A percentile compares a stretch with the other conserved stretches of the same genome.
Evolutionary conservation across 2,797 vertebrate genomes (phyloP).

Genomic region (Acanthopagrus latus): DNA sequence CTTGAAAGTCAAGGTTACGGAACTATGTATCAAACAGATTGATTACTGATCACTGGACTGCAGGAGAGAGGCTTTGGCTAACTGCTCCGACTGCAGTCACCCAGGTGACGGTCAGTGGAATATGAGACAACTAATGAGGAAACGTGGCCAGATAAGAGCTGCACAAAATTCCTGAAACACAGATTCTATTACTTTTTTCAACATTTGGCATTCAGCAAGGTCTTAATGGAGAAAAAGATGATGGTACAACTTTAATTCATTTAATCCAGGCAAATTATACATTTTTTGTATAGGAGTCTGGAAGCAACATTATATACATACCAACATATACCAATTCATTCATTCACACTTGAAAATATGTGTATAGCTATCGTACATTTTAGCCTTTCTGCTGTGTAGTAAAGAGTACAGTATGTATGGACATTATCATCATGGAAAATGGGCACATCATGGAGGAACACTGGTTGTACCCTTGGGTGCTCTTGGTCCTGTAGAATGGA

Average conservation of each 20-base stretch:
- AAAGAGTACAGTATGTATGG: background rate
- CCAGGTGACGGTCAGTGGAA: constrained; percentile 10
- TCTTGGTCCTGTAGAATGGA: constrained; percentile 52
- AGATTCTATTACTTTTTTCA: background rate
- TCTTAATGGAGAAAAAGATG: background rate
- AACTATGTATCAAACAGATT: constrained; percentile 86
- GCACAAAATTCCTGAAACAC: background rate
- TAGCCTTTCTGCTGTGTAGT: background rate
- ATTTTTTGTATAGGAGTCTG: background rate
- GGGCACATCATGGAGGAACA: constrained; percentile 25
- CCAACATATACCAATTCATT: background rate
- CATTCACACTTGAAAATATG: background rate
- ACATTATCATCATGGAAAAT: constrained; percentile 36
- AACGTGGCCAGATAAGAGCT: background rate
- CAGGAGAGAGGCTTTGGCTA: constrained; percentile 61
- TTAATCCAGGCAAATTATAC: background rate
- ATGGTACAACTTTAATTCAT: background rate
- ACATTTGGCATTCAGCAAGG: background rate
- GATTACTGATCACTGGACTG: constrained; percentile 84
- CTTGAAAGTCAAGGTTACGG: constrained; percentile 89
- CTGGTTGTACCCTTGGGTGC: constrained; percentile 54
- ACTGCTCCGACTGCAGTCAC: constrained; percentile 47
- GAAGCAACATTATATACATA: background rate
- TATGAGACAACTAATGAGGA: constrained; percentile 16
- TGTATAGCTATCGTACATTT: constrained; percentile 2